Evolutionary conservation across 2,888 invertebrate genomes (phyloP), one percentile per base, ranked within the genome.

Genomic region (Gari tellinella): DNA sequence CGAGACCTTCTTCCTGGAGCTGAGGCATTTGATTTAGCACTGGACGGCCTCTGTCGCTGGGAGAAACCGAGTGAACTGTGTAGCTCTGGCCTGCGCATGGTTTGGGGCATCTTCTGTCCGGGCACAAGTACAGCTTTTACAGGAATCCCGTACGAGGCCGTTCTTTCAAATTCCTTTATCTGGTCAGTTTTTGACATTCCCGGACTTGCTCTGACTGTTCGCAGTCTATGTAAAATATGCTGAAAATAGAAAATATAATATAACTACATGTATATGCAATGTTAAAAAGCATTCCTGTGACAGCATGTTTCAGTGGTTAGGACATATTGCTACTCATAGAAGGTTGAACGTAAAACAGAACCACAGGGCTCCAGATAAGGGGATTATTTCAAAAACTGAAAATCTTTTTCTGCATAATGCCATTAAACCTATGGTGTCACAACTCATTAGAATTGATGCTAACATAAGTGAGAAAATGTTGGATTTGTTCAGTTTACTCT

Each of bases 181-280:
- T 88, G 88, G 26, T 88, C 85, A 14, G 80, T 66, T 12, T 85
- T 70, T 15, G 86, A 82, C 75, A 89, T 83, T 8, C 87, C 85
- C 25, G 72, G 72, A 2, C 84, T 81, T 14, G 89, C 80, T 26
- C 75, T 81, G n/a, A 86, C 74, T 17, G 76, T 77, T 63, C 88
- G 84, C 23, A 89, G 74, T 15, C 89, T 77, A 25, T 69, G 76
- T 57, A 89, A 66, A 41, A 89, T 80, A 60, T 83, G 80, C 89
- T 89, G 84, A 37, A 82, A 31, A 45, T 17, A 17, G 31, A 31
- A 43, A 40, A 43, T 4, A 41, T 43, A 19, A 12, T 8, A 40
- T 8, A n/a, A n/a, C n/a, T n/a, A n/a, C n/a, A n/a, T n/a, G n/a
- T n/a, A n/a, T n/a, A n/a, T n/a, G n/a, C n/a, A n/a, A n/a, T n/a